Base-by-base conservation (phyloP, 2,888 invertebrate species). In the Gryllus longicercus region DNA sequence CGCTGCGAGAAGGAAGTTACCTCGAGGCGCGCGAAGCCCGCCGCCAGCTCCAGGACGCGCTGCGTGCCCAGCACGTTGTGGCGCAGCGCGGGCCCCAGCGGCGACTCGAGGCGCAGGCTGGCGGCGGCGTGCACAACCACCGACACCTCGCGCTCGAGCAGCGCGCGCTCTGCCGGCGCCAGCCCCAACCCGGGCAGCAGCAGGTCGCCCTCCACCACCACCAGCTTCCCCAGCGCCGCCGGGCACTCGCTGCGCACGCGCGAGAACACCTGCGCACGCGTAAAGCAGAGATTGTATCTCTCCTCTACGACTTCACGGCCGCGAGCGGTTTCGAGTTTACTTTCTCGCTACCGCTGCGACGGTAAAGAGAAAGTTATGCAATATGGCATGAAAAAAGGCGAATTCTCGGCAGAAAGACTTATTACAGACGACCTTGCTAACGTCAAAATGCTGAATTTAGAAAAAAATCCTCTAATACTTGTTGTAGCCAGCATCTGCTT, bases 91-190 rank as follows among this genome's bases (percentile, higher is more conserved):
- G 88, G 85, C 86, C 90, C 91, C 50, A 94, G 86, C 0, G 90
- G 87, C 84, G 92, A 91, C 85, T 93, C 92, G 84, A 94, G 93
- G 87, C 93, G 91, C 74, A 96, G 93, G 84, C 95, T 95, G 11
- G 96, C 96, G 1, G 96, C 96, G 85, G 94, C 93, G 85, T 96
- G 96, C 85, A 96, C 94, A 1, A 96, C 89, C 16, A 95, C 89
- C 79, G 93, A 89, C 77, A 94, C 91, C 78, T 92, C 90, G 63
- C 90, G 87, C 81, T 89, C 88, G 21, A 95, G 85, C 79, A 90
- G 88, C 78, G 88, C 86, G 77, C 90, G 90, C 83, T 93, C 91
- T 38, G 89, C 88, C 50, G 89, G 86, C 51, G 89, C 89, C 23
- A 93, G 87, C 0, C 91, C 93, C 76, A 94, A 88, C 25, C 89